Evolutionary conservation across 2,888 invertebrate species (phyloP).

Genomic region (Cremastobaeus sp.): DNA sequence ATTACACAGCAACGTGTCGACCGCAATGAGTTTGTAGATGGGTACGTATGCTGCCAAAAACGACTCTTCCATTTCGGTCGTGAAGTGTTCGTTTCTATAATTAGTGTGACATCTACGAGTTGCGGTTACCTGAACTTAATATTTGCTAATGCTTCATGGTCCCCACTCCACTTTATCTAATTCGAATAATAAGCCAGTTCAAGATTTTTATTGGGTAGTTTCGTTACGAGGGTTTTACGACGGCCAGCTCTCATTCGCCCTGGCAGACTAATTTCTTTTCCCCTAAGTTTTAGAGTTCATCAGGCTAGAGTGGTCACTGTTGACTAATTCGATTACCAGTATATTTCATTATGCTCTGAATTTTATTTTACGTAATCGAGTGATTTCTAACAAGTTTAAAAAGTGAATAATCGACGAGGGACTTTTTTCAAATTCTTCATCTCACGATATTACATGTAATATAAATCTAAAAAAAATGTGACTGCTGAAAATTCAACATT

Average conservation of each 20-base stretch:
- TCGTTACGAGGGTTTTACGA: slow-evolving; percentile 1
- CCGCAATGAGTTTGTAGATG: slow-evolving; percentile 64
- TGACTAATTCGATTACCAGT: slow-evolving; percentile 25
- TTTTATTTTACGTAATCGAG: background rate
- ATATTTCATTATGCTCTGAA: too few relatives aligned
- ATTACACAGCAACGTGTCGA: slow-evolving; percentile 71
- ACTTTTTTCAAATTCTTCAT: too few relatives aligned
- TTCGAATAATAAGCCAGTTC: slow-evolving; percentile 37
- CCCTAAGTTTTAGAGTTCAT: slow-evolving; percentile 15
- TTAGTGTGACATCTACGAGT: slow-evolving; percentile 55
- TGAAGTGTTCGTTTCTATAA: slow-evolving; percentile 57
- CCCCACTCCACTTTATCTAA: slow-evolving; percentile 25
- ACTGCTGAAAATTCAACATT: too few relatives aligned
- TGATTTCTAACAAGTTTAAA: background rate
- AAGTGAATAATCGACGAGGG: too few relatives aligned
- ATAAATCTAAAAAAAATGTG: too few relatives aligned
- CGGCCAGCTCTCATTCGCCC: background rate
- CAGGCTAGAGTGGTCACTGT: slow-evolving; percentile 7
- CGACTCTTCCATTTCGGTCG: slow-evolving; percentile 56
- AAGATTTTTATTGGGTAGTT: slow-evolving; percentile 27
- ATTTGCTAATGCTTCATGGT: slow-evolving; percentile 48
- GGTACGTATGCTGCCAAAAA: slow-evolving; percentile 62
- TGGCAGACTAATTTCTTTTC: slow-evolving; percentile 8
- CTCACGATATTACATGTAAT: too few relatives aligned
- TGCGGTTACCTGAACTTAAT: slow-evolving; percentile 57